Conservation (phyloP, 2,888 invertebrate genomes). For the Caenorhabditis zanzibari region DNA sequence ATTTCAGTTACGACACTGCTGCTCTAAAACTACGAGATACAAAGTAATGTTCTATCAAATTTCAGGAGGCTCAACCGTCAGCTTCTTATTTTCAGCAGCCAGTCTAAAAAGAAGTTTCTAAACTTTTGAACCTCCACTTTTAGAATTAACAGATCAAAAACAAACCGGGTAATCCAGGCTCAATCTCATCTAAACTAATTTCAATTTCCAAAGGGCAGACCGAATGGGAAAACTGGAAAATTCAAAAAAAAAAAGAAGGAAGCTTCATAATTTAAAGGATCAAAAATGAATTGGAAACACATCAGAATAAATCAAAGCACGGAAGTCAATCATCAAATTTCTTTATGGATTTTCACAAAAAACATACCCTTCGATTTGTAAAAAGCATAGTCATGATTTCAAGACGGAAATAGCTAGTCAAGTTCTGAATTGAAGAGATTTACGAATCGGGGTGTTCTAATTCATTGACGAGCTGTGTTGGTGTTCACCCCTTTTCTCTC, state of each 20-base stretch:
- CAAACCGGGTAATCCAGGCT: neutral
- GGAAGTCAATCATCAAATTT: constrained; percentile 12
- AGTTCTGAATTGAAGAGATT: neutral
- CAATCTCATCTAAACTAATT: neutral
- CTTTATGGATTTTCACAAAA: neutral
- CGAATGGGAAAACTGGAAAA: neutral
- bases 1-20: too few relatives aligned
- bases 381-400: constrained; percentile 24
- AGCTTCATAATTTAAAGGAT: neutral
- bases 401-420: neutral
- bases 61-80: too few relatives aligned
- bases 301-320: constrained; percentile 31
- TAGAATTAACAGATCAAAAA: too few relatives aligned
- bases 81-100: too few relatives aligned
- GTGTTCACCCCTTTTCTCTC: too few relatives aligned
- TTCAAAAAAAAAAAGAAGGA: neutral
- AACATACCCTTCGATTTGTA: constrained; percentile 24
- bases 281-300: constrained; percentile 9
- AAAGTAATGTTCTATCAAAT: too few relatives aligned
- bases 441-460: neutral
- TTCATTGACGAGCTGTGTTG: neutral
- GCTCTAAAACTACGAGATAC: too few relatives aligned
- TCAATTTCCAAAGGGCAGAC: neutral
- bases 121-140: too few relatives aligned
- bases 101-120: too few relatives aligned